These are phyloP conservation scores for Steinernema scapterisci DNA, from an alignment of 2,888 invertebrate genomes.

Conservation along the genomic window DNA sequence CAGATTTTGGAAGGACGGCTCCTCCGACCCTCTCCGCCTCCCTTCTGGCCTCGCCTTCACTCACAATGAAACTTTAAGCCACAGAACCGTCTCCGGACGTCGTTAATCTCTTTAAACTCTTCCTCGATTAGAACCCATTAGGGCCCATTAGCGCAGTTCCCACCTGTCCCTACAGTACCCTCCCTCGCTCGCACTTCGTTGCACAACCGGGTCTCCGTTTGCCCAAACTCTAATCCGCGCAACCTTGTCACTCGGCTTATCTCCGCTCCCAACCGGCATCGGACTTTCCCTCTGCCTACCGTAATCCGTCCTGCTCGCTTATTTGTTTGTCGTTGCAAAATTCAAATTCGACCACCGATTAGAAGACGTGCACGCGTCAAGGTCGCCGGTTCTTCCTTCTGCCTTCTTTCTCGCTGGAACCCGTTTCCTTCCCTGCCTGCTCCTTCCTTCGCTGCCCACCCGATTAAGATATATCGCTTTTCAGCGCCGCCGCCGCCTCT, in stretches of 20 bases:
- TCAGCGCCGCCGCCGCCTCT: constrained; percentile 12
- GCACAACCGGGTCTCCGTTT: constrained; percentile 14
- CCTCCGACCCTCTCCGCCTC: background rate
- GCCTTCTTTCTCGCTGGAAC: background rate
- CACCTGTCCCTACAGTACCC: constrained; percentile 23
- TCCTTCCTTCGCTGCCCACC: background rate
- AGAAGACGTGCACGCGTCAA: constrained; percentile 10
- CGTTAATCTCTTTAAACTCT: constrained; percentile 30
- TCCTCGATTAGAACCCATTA: constrained; percentile 29
- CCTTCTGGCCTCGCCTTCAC: background rate
- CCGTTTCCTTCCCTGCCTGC: constrained; percentile 4
- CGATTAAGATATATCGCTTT: constrained; percentile 31
- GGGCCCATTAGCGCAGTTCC: constrained; percentile 18
- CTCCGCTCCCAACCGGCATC: background rate
- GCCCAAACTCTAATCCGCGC: constrained; percentile 5
- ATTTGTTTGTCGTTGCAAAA: background rate
- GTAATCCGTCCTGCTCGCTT: background rate
- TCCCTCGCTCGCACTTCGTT: background rate
- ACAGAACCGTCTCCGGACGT: background rate
- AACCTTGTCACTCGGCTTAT: constrained; percentile 13
- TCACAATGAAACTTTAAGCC: no score
- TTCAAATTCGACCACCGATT: constrained; percentile 4
- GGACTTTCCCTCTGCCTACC: background rate
- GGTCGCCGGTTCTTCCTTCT: constrained; percentile 4
- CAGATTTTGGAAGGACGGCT: no score